phyloP scores from a whole-genome alignment of 2,888 invertebrate species.

The Odontocerum albicorne region DNA sequence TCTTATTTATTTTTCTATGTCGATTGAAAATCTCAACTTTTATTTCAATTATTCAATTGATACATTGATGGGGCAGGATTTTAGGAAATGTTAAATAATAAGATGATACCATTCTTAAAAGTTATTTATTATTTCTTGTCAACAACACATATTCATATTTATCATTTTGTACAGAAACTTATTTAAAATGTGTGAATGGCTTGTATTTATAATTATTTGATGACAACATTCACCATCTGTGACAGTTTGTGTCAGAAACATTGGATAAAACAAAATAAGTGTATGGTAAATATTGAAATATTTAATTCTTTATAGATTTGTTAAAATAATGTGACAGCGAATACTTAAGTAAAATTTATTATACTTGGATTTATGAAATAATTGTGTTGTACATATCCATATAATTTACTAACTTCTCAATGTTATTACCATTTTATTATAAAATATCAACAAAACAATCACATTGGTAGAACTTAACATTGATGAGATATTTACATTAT shows the following conservation, averaged over 20 bases:
- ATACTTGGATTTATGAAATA: conserved; percentile 1
- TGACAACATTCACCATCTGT: background rate
- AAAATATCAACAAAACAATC: conserved; percentile 29
- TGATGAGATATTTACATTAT: conserved; percentile 25
- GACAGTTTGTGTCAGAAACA: too few relatives aligned
- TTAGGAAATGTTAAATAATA: too few relatives aligned
- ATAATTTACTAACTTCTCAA: conserved; percentile 24
- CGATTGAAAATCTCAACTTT: too few relatives aligned
- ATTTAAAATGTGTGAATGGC: conserved; percentile 48
- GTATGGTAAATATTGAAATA: background rate
- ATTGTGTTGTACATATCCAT: conserved; percentile 22
- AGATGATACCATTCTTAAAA: conserved; percentile 29
- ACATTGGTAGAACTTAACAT: conserved; percentile 15
- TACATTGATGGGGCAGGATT: too few relatives aligned
- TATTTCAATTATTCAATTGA: too few relatives aligned
- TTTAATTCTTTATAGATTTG: background rate
- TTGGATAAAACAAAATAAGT: background rate
- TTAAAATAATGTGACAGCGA: background rate
- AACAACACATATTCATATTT: conserved; percentile 60
- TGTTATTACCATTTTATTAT: conserved; percentile 22
- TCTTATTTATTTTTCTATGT: too few relatives aligned
- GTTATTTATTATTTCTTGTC: conserved; percentile 58
- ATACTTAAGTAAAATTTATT: background rate
- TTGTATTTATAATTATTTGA: conserved; percentile 14
- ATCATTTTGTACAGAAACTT: conserved; percentile 59